A percentile compares a stretch with the other conserved stretches of the same genome.
These are phyloP conservation scores for Drosophila arawakana DNA, from an alignment of 1,140 invertebrate species.

Conservation along the genomic window DNA sequence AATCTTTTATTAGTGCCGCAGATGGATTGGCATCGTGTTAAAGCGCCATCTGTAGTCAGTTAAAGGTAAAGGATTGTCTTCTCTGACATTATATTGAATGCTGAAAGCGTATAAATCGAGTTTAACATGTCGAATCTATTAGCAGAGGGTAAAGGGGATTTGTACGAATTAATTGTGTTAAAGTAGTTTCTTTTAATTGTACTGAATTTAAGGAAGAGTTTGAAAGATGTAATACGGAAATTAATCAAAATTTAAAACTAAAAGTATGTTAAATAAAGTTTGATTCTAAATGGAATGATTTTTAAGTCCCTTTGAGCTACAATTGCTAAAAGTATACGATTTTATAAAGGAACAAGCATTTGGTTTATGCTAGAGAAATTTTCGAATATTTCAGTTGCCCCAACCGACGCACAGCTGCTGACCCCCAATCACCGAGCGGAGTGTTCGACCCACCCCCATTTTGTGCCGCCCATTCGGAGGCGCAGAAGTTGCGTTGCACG, in stretches of 20 bases:
- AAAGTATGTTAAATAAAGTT: too few relatives aligned
- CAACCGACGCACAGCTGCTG: slow-evolving; percentile 32
- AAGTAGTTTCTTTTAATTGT: not conserved
- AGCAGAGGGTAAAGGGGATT: not conserved
- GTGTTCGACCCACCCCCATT: slow-evolving; percentile 35
- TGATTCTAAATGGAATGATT: too few relatives aligned
- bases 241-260: too few relatives aligned
- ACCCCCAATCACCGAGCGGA: slow-evolving; percentile 31
- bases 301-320: too few relatives aligned
- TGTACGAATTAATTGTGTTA: too few relatives aligned
- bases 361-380: slow-evolving; percentile 11
- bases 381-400: slow-evolving; percentile 26
- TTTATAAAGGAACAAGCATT: slow-evolving; percentile 2
- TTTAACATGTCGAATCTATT: slow-evolving; percentile 12
- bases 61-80: slow-evolving; percentile 47
- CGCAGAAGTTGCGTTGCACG: slow-evolving; percentile 50
- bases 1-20: slow-evolving; percentile 81
- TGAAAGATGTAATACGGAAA: not conserved
- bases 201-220: not conserved
- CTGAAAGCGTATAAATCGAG: not conserved
- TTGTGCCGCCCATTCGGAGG: slow-evolving; percentile 35
- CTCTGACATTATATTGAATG: not conserved
- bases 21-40: slow-evolving; percentile 83
- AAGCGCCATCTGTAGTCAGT: slow-evolving; percentile 77
- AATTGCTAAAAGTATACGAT: too few relatives aligned